Conservation (phyloP, 2,113 vertebrate species). For the Catagonus wagneri region DNA sequence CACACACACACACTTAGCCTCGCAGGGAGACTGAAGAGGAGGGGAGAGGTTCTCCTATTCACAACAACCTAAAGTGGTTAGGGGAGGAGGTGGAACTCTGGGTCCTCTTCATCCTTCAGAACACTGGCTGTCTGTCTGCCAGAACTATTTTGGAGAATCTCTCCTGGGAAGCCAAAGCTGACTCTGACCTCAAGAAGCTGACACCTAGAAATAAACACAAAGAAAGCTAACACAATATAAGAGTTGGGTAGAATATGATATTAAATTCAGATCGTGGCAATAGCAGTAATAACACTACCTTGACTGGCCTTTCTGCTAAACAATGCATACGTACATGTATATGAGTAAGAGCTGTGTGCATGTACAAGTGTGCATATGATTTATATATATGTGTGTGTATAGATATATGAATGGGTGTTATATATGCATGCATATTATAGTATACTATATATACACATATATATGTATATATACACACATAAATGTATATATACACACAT, state of each 20-base stretch:
- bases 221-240: neutral
- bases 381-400: neutral
- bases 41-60: neutral
- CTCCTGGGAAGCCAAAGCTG: neutral
- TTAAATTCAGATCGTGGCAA: neutral
- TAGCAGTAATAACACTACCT: neutral
- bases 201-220: neutral
- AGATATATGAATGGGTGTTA: too few species aligned
- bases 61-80: neutral
- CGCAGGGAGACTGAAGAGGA: neutral
- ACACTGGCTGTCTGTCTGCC: neutral
- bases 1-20: neutral
- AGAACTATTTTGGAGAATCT: conserved; percentile 12
- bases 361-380: neutral
- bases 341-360: neutral
- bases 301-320: neutral
- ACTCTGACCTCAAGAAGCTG: neutral
- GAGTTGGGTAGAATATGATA: neutral
- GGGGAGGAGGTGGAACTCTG: neutral
- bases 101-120: neutral
- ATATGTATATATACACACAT: too few species aligned
- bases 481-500: neutral
- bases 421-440: too few species aligned
- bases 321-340: neutral
- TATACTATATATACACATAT: too few species aligned